Conservation (phyloP, 2,113 vertebrate species). For the Oreotrochilus melanogaster region DNA sequence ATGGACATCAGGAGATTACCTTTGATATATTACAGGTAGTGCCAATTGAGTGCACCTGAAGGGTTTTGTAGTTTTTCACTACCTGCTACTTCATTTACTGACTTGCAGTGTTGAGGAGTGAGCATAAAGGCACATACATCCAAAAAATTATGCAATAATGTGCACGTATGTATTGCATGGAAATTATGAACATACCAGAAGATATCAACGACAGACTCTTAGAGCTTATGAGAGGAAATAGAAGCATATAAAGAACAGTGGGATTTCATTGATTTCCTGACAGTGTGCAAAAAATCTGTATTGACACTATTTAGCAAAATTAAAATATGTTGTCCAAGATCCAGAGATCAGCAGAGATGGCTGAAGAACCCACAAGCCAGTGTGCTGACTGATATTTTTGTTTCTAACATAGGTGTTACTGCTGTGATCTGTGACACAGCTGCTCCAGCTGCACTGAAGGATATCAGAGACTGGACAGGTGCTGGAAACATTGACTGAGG, state of each 20-base stretch:
- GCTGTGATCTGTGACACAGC: background rate
- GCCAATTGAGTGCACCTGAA: background rate
- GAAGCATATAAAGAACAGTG: background rate
- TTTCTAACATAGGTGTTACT: background rate
- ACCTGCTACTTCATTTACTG: background rate
- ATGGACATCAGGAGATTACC: background rate
- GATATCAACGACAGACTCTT: background rate
- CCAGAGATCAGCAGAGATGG: background rate
- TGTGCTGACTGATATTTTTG: background rate
- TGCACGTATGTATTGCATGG: accelerated
- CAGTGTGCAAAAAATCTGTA: background rate
- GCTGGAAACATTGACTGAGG: background rate
- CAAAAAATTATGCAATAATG: background rate
- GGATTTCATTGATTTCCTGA: background rate
- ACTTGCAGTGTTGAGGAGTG: background rate
- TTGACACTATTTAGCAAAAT: background rate
- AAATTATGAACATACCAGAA: background rate
- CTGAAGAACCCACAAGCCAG: background rate
- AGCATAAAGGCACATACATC: background rate
- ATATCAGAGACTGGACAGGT: background rate
- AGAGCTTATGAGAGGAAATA: background rate
- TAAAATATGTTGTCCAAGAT: background rate
- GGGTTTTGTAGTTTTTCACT: background rate
- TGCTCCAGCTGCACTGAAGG: background rate
- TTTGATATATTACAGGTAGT: background rate